Conservation (phyloP, 2,113 vertebrate species). For the Naja naja region DNA sequence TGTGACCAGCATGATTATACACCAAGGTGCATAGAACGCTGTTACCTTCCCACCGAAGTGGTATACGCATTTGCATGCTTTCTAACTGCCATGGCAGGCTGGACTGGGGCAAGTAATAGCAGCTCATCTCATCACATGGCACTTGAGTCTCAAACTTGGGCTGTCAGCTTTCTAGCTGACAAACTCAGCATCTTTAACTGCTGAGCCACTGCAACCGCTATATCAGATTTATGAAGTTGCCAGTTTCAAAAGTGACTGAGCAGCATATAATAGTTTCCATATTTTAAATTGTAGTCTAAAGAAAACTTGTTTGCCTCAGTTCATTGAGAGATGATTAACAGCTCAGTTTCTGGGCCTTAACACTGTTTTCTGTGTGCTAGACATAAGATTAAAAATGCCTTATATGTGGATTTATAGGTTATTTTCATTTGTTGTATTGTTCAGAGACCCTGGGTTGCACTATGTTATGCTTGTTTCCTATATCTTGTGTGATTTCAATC, state of each 20-base stretch:
- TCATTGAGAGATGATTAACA: neutral
- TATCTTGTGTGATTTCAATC: neutral
- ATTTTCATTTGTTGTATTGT: neutral
- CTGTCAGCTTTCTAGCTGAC: neutral
- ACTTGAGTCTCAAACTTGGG: neutral
- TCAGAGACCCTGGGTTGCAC: neutral
- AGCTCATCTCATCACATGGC: neutral
- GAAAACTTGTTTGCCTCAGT: neutral
- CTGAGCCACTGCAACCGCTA: neutral
- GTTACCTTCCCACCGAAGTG: neutral
- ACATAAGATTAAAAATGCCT: neutral
- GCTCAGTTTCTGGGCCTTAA: neutral
- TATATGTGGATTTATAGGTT: neutral
- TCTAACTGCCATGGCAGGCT: neutral
- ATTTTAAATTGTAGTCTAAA: neutral
- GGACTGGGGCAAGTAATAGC: neutral
- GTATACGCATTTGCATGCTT: neutral
- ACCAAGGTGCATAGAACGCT: neutral
- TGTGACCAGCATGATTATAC: neutral
- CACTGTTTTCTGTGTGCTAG: neutral
- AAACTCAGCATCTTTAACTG: neutral
- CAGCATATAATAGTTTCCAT: neutral
- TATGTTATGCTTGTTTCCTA: neutral
- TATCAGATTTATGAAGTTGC: neutral
- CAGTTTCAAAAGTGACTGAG: neutral